phyloP scores from a whole-genome alignment of 2,113 vertebrate genomes.

The Toxostoma redivivum region DNA sequence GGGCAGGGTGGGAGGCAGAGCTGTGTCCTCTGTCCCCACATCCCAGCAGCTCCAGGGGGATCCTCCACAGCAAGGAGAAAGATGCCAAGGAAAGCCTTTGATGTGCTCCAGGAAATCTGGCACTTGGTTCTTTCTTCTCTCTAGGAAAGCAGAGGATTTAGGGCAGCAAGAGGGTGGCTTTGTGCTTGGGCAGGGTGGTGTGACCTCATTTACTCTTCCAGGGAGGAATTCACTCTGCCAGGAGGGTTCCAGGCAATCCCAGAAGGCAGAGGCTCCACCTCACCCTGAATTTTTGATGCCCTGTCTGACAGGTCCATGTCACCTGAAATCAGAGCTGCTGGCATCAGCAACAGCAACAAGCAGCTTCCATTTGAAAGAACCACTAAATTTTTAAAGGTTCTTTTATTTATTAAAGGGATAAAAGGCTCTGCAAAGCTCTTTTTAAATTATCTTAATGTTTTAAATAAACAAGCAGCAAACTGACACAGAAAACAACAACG shows the following conservation, averaged over 20 bases:
- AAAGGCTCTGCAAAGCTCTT: not conserved
- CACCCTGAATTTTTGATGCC: not conserved
- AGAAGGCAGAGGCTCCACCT: not conserved
- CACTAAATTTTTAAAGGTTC: not conserved
- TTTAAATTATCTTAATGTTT: not conserved
- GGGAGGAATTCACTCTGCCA: not conserved
- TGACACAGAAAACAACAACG: not conserved
- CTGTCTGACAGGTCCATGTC: not conserved
- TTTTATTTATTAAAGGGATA: slow-evolving; percentile 22
- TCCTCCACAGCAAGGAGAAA: not conserved
- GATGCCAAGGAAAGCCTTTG: not conserved
- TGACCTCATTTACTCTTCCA: not conserved
- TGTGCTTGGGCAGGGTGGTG: not conserved
- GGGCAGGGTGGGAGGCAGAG: not conserved
- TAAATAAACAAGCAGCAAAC: not conserved
- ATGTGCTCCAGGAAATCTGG: not conserved
- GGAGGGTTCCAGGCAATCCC: not conserved
- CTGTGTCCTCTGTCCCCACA: accelerated
- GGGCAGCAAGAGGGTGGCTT: not conserved
- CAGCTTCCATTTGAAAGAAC: not conserved
- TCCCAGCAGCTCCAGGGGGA: accelerated
- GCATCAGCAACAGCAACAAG: not conserved
- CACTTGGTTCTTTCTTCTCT: not conserved
- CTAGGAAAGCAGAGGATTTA: not conserved
- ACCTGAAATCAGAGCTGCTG: not conserved